Base-by-base conservation (phyloP, 2,797 vertebrate species). In the Telmatherina bonti region DNA sequence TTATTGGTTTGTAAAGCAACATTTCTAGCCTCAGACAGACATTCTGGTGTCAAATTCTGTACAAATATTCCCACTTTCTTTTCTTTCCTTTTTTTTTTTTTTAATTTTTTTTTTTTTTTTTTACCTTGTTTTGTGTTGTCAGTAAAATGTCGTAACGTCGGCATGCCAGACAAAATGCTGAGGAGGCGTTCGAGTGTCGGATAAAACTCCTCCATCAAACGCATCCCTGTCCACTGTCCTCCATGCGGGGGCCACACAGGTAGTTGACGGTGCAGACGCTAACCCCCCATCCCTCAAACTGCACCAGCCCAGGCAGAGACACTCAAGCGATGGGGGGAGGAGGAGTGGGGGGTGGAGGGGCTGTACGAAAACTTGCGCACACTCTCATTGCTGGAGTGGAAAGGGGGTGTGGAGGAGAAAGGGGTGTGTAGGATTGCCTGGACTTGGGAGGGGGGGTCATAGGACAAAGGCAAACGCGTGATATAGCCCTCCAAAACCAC, bases 241-340 rank as follows among this genome's bases (percentile, higher is more conserved):
- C 89, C 89, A 84, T 85, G 81, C 89, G 74, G 94, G 87, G 96
- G 96, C 96, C 96, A 97, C 97, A 98, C 97, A 98, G 96, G 96
- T 97, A 97, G 96, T 89, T 62, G 83, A 88, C 86, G 91, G 87
- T 91, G 91, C 89, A 89, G 86, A 72, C 83, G 81, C 80, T 62
- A 90, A 89, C 88, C 92, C 92, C 93, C 93, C 96, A 96, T 96
- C 93, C 91, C 92, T 90, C 89, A 83, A 83, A 84, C 89, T 83
- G 84, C 83, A 85, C 76, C 86, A 87, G 82, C 84, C 63, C 69
- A 56, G 61, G 85, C 81, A 79, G 83, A 81, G 76, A 76, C 82
- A 83, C 85, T 85, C 79, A 62, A 75, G 70, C 80, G 77, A 80
- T 66, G 73, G 78, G 65, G 70, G 52, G 12, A 7, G 80, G 67